These are phyloP conservation scores for Amia ocellicauda DNA, from an alignment of 2,113 vertebrate genomes.

Conservation along the genomic window DNA sequence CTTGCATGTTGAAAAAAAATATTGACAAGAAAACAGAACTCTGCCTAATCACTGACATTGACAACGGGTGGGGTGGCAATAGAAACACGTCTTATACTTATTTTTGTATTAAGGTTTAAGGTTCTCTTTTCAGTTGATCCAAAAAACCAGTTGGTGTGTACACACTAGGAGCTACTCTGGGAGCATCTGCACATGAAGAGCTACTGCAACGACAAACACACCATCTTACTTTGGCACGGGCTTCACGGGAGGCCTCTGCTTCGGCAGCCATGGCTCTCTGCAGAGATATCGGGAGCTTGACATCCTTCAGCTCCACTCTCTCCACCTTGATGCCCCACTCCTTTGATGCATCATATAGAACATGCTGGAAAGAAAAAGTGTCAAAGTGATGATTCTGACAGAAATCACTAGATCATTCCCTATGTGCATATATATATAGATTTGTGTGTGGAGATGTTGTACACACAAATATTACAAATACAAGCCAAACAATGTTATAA, in stretches of 20 bases:
- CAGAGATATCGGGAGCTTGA: constrained; percentile 42
- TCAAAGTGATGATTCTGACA: background rate
- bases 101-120: no score
- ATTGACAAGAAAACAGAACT: no score
- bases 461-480: background rate
- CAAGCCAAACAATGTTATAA: no score
- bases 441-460: background rate
- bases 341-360: constrained; percentile 36
- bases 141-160: no score
- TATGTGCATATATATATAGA: background rate
- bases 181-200: no score
- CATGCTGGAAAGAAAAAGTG: constrained; percentile 33
- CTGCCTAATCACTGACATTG: no score
- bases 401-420: background rate
- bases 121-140: no score
- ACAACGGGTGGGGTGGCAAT: no score
- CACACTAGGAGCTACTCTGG: no score
- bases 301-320: constrained; percentile 51
- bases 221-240: constrained; percentile 51
- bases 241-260: constrained; percentile 49
- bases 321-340: constrained; percentile 57
- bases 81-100: no score
- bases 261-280: constrained; percentile 57
- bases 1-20: no score
- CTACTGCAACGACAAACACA: no score